Evolutionary conservation across 2,113 vertebrate genomes (phyloP).

Genomic region (Mustelus asterias): DNA sequence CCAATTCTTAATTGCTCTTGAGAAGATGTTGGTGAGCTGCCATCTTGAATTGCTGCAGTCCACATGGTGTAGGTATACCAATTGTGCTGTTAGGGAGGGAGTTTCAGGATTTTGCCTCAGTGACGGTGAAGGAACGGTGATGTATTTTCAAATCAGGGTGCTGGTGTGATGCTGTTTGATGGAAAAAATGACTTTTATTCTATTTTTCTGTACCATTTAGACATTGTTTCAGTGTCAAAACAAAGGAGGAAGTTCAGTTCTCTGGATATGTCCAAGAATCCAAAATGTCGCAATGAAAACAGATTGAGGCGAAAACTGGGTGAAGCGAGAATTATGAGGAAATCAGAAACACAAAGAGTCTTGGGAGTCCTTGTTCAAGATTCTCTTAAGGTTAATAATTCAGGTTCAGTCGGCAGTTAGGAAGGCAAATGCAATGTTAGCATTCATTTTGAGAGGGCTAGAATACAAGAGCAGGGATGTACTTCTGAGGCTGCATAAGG

Average conservation of each 20-base stretch:
- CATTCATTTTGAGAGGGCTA: too few relatives aligned
- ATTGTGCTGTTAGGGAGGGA: neutral
- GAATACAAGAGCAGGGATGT: too few relatives aligned
- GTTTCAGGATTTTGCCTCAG: neutral
- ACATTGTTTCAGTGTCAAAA: neutral
- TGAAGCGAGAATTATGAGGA: neutral
- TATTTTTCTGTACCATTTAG: neutral
- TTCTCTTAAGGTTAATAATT: too few relatives aligned
- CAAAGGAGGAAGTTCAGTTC: neutral
- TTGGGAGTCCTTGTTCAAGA: too few relatives aligned
- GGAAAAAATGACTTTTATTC: neutral
- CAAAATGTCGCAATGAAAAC: neutral
- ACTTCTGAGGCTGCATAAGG: too few relatives aligned
- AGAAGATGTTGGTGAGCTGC: neutral
- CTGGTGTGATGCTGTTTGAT: neutral
- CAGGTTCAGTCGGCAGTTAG: too few relatives aligned
- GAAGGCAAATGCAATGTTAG: too few relatives aligned
- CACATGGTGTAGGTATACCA: neutral
- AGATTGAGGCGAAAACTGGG: neutral
- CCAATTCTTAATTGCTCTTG: neutral
- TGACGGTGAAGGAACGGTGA: neutral
- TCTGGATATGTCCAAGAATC: neutral
- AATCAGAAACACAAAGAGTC: too few relatives aligned
- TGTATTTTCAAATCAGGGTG: neutral
- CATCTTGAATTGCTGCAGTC: neutral